These are phyloP conservation scores for Omphaloscelis lunosa DNA, from an alignment of 2,888 invertebrate genomes.

Conservation along the genomic window DNA sequence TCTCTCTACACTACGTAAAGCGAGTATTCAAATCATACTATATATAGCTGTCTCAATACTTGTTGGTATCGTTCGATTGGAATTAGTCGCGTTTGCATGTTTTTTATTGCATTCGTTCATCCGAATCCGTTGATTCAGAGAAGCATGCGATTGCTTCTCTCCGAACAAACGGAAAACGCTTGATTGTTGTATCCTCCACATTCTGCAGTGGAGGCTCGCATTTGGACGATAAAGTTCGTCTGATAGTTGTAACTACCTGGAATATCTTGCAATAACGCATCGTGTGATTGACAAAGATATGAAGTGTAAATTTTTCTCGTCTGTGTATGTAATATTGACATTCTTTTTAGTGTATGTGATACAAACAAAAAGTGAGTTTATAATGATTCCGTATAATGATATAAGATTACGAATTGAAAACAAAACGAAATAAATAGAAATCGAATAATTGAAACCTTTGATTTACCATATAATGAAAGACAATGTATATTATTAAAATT, in stretches of 20 bases:
- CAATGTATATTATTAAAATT: not conserved
- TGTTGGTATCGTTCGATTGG: slow-evolving; percentile 24
- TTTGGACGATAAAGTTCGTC: not conserved
- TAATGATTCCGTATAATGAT: not conserved
- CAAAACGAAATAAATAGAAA: not conserved
- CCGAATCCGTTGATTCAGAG: slow-evolving; percentile 23
- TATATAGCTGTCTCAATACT: slow-evolving; percentile 4
- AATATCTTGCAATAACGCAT: not conserved
- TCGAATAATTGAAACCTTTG: not conserved
- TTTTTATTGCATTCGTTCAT: slow-evolving; percentile 27
- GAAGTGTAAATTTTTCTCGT: slow-evolving; percentile 38
- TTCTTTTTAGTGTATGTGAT: slow-evolving; percentile 51
- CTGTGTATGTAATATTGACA: slow-evolving; percentile 31
- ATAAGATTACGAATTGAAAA: not conserved
- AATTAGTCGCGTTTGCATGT: slow-evolving; percentile 25
- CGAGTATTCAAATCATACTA: slow-evolving; percentile 8
- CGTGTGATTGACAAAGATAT: slow-evolving; percentile 23
- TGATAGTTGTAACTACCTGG: not conserved
- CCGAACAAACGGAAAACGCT: slow-evolving; percentile 2
- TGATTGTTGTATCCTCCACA: slow-evolving; percentile 17
- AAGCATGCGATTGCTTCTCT: slow-evolving; percentile 7
- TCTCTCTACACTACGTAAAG: slow-evolving; percentile 1
- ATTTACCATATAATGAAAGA: not conserved
- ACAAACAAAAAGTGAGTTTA: slow-evolving; percentile 42
- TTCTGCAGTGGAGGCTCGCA: not conserved